Conservation (phyloP, 2,113 vertebrate species). For the Urocolius indicus region DNA sequence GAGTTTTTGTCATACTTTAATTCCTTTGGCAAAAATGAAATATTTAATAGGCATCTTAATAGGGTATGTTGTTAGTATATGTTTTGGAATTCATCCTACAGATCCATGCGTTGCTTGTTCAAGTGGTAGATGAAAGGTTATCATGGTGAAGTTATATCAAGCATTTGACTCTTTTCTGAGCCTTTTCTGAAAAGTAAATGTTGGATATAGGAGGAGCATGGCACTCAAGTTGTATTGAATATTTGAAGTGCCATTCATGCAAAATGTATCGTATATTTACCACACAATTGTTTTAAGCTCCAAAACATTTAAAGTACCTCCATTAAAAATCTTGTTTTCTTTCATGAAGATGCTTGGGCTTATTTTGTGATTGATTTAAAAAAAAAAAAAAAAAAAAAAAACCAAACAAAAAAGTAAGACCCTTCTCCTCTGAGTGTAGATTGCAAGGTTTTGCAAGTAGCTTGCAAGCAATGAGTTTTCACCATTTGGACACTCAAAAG, state of each 20-base stretch:
- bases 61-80: not conserved
- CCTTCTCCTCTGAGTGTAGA: not conserved
- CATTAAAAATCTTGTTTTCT: not conserved
- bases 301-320: not conserved
- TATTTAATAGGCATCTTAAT: not conserved
- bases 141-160: not conserved
- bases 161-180: not conserved
- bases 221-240: not conserved
- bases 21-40: not conserved
- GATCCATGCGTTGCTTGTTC: not conserved
- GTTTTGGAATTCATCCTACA: not conserved
- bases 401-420: not conserved
- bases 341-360: not conserved
- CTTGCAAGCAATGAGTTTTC: not conserved
- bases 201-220: not conserved
- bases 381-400: too few relatives aligned
- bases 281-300: not conserved
- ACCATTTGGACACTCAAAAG: not conserved
- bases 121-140: not conserved
- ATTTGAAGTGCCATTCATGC: not conserved
- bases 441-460: not conserved
- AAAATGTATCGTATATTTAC: not conserved
- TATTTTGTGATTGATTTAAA: not conserved
- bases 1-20: not conserved
- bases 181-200: not conserved